Evolutionary conservation across 2,113 vertebrate genomes (phyloP), one percentile per base, ranked within the genome.

Genomic region (Microcebus griseorufus): DNA sequence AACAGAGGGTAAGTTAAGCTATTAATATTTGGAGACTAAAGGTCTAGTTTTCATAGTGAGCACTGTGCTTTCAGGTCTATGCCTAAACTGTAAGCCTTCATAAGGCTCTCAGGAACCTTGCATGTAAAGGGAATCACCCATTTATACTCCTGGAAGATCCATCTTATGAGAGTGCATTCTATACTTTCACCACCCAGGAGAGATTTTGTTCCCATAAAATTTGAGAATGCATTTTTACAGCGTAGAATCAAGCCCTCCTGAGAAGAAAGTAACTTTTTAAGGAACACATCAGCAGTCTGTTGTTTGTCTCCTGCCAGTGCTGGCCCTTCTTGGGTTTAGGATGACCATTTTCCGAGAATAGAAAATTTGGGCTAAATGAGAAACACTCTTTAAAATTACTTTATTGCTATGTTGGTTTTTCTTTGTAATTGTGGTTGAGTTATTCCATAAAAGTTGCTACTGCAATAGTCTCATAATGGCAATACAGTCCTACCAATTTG

Each of bases 371-470:
- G 65, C 85, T 96, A 94, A 80, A 39, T 97, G 86, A 96, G 76
- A 97, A 97, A 90, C 96, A 87, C 58, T 69, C 93, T 96, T 80
- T 87, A 95, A 98, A 98, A 97, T 82, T 97, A 53, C 32, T 94
- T 96, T 91, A 98, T 97, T 96, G 73, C 94, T 98, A 93, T 32
- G 75, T 95, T 94, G 58, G 90, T 48, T 94, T 94, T 97, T 97
- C 80, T 97, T 98, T 97, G 65, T 93, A 98, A 98, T 95, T 97
- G 95, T 72, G 97, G 94, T 98, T 88, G 76, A 96, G 95, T 97
- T 88, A 93, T 25, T 96, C 95, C 67, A 95, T 97, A 96, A 98
- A 98, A 97, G 78, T 51, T 96, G 60, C n/a, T 92, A 91, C 80
- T 73, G 85, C 1, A 1, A 80, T 89, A 67, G 75, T 91, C 78